phyloP scores from a whole-genome alignment of 2,113 vertebrate species.

The Columba janthina region DNA sequence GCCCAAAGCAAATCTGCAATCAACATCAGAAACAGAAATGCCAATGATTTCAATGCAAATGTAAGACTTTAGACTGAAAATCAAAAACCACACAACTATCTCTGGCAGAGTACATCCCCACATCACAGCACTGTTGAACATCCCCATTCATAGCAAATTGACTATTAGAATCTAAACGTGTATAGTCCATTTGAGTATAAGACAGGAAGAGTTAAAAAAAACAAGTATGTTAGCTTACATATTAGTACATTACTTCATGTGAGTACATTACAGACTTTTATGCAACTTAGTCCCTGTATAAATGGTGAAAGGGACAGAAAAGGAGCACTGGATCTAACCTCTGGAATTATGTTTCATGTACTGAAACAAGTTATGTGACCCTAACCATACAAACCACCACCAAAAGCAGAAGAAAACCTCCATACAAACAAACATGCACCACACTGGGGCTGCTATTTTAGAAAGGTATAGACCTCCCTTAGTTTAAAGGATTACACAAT shows the following conservation, averaged over 20 bases:
- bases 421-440: background rate
- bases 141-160: background rate
- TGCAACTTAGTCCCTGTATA: background rate
- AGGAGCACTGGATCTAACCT: background rate
- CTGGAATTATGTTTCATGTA: background rate
- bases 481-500: background rate
- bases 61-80: conserved; percentile 48
- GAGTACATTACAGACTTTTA: background rate
- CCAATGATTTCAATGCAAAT: conserved; percentile 1
- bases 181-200: background rate
- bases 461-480: background rate
- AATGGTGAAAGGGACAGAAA: background rate
- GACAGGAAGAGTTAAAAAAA: background rate
- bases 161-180: background rate
- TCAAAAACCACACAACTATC: background rate
- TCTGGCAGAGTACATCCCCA: background rate
- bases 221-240: background rate
- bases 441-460: background rate
- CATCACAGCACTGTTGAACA: background rate
- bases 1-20: conserved; percentile 26
- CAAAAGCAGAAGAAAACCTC: background rate
- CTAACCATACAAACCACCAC: background rate
- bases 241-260: background rate
- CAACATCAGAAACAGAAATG: background rate
- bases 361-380: background rate